Conservation (phyloP, 2,888 invertebrate genomes). For the Pilophorus perplexus region DNA sequence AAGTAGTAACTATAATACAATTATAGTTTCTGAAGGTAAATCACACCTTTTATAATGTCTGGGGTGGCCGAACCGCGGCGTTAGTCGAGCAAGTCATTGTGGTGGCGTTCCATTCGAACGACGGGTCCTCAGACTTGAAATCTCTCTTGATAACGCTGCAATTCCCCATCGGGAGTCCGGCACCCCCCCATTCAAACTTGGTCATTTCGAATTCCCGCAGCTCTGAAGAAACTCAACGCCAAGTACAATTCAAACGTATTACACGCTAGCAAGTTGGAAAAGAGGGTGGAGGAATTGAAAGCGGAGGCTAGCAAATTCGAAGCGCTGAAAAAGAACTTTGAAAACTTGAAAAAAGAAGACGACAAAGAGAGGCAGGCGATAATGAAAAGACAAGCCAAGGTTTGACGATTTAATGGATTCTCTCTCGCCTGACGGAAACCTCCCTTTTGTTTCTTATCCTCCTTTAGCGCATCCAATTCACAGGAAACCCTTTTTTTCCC, state of each 20-base stretch:
- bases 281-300: conserved; percentile 24
- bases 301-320: conserved; percentile 21
- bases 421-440: neutral
- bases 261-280: conserved; percentile 29
- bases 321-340: neutral
- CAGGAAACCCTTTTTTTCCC: too few species aligned
- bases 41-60: too few species aligned
- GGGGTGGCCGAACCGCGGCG: too few species aligned
- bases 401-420: neutral
- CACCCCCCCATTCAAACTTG: neutral
- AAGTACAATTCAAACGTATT: conserved; percentile 16
- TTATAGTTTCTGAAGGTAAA: too few species aligned
- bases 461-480: too few species aligned
- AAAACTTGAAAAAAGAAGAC: conserved; percentile 28
- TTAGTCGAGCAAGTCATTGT: too few species aligned
- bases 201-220: neutral
- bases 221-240: conserved; percentile 19
- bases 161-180: too few species aligned
- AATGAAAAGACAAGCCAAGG: conserved; percentile 33
- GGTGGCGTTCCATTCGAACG: too few species aligned
- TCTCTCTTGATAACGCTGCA: too few species aligned
- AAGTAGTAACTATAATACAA: too few species aligned
- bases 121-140: too few species aligned
- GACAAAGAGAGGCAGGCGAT: conserved; percentile 19
- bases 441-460: neutral